phyloP scores from a whole-genome alignment of 2,888 invertebrate species.

The Dolomedes plantarius region DNA sequence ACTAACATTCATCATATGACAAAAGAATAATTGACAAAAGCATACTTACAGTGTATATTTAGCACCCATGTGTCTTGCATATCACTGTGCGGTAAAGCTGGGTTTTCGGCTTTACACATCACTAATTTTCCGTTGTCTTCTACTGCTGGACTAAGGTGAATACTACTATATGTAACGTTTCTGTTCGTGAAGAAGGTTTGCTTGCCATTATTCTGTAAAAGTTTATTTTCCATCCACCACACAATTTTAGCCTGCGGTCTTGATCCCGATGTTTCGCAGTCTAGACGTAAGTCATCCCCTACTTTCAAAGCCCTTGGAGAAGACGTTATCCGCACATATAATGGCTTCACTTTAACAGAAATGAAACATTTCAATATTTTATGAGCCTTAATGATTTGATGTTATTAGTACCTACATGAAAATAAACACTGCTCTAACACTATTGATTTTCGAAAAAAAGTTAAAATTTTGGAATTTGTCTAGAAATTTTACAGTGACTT shows the following conservation, averaged over 20 bases:
- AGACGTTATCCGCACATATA: conserved; percentile 69
- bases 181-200: conserved; percentile 71
- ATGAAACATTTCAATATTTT: too few relatives aligned
- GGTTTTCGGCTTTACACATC: conserved; percentile 74
- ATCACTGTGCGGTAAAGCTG: conserved; percentile 73
- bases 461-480: too few relatives aligned
- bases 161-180: conserved; percentile 74
- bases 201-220: conserved; percentile 64
- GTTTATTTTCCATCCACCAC: conserved; percentile 73
- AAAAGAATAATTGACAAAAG: too few relatives aligned
- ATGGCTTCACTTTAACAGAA: conserved; percentile 66
- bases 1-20: too few relatives aligned
- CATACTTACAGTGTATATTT: conserved; percentile 74
- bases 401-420: too few relatives aligned
- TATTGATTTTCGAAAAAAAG: too few relatives aligned
- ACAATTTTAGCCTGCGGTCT: conserved; percentile 72
- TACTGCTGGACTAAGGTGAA: conserved; percentile 73
- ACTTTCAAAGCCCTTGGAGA: conserved; percentile 68
- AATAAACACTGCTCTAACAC: too few relatives aligned
- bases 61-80: conserved; percentile 74
- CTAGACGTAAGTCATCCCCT: conserved; percentile 70
- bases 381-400: too few relatives aligned
- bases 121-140: conserved; percentile 74
- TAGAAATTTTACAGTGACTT: too few relatives aligned
- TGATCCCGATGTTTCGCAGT: conserved; percentile 72